These are phyloP conservation scores for Adelphocoris suturalis DNA, from an alignment of 2,888 invertebrate genomes.

Conservation along the genomic window DNA sequence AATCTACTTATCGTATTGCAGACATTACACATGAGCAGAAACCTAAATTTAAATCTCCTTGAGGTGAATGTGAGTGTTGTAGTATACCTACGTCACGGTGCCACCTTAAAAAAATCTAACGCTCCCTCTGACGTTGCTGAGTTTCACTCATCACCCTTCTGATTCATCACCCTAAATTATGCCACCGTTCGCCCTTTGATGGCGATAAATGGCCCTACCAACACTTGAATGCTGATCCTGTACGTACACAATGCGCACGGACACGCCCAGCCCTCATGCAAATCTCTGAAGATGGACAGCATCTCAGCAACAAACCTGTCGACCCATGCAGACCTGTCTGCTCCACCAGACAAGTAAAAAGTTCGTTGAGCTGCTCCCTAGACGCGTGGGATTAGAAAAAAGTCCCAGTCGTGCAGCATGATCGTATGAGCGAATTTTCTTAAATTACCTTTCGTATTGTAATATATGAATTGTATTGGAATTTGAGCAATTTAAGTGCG, in stretches of 20 bases:
- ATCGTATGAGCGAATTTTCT: too few relatives aligned
- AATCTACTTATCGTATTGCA: background rate
- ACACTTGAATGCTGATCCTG: background rate
- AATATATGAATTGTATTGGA: too few relatives aligned
- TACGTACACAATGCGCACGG: background rate
- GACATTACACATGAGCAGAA: too few relatives aligned
- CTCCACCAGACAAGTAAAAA: background rate
- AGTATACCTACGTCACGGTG: background rate
- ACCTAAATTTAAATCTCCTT: background rate
- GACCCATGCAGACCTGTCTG: background rate
- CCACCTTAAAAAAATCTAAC: background rate
- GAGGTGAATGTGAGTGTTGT: background rate
- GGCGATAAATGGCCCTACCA: slow-evolving; percentile 9
- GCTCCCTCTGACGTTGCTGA: background rate
- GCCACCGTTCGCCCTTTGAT: slow-evolving; percentile 1
- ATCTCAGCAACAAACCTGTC: background rate
- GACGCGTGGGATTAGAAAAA: too few relatives aligned
- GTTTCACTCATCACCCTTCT: background rate
- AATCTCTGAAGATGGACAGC: background rate
- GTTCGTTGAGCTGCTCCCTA: background rate
- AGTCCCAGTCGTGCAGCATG: too few relatives aligned
- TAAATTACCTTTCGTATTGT: too few relatives aligned
- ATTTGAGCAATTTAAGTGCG: too few relatives aligned
- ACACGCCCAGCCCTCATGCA: slow-evolving; percentile 16
- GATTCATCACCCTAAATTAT: background rate